phyloP scores from a whole-genome alignment of 2,113 vertebrate genomes.

The Grammomys surdaster region DNA sequence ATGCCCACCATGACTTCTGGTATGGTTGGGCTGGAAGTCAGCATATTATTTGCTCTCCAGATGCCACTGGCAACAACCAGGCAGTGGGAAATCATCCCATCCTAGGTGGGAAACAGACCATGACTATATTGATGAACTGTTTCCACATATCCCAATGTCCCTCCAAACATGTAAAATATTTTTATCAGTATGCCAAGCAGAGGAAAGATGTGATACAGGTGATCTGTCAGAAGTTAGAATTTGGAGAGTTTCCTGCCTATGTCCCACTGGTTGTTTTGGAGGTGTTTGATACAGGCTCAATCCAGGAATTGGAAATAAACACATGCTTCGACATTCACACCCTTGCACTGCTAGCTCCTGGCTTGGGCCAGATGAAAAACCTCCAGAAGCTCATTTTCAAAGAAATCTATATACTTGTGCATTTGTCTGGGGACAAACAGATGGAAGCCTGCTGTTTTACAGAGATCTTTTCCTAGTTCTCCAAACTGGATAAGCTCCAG shows the following conservation, averaged over 20 bases:
- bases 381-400: background rate
- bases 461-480: background rate
- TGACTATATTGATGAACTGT: background rate
- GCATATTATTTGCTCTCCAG: too few species aligned
- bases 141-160: accelerated
- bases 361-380: background rate
- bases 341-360: background rate
- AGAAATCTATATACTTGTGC: too few species aligned
- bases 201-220: background rate
- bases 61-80: too few species aligned
- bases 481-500: background rate
- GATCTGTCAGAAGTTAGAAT: background rate
- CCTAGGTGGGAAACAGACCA: accelerated
- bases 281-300: background rate
- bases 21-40: too few species aligned
- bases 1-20: too few species aligned
- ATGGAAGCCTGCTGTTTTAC: background rate
- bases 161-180: background rate
- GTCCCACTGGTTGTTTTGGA: background rate
- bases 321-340: accelerated
- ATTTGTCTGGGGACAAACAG: accelerated
- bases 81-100: background rate
- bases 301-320: background rate
- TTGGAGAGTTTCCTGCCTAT: background rate
- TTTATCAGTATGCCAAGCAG: background rate